These are phyloP conservation scores for Brienomyrus longianalis DNA, from an alignment of 2,113 vertebrate genomes.

Conservation along the genomic window DNA sequence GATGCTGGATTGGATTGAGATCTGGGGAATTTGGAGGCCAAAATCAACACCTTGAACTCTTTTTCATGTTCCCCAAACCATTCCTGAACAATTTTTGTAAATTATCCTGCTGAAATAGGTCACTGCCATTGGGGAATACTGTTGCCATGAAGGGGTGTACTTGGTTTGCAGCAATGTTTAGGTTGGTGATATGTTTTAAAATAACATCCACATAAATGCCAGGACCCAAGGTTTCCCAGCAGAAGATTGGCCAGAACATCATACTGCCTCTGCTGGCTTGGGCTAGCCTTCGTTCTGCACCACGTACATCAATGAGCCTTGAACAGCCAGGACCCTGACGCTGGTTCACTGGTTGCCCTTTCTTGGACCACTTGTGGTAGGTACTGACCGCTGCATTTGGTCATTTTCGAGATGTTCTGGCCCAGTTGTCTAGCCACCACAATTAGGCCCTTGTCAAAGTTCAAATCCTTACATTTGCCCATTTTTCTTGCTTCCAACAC, in stretches of 20 bases:
- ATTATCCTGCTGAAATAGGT: not conserved
- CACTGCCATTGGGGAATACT: not conserved
- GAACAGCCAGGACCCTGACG: not conserved
- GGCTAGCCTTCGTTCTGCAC: not conserved
- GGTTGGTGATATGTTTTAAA: not conserved
- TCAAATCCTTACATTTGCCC: not conserved
- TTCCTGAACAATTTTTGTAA: not conserved
- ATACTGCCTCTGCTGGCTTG: not conserved
- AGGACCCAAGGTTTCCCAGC: not conserved
- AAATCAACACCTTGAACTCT: not conserved
- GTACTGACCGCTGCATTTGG: not conserved
- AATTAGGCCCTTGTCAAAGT: not conserved
- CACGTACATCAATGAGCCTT: not conserved
- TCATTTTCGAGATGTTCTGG: not conserved
- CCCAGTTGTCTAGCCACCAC: not conserved
- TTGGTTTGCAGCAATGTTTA: not conserved
- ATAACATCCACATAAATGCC: not conserved
- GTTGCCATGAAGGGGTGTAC: not conserved
- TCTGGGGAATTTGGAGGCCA: not conserved
- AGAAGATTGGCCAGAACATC: not conserved
- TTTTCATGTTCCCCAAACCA: not conserved
- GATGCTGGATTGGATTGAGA: not conserved
- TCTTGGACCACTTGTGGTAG: not conserved
- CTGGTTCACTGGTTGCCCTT: not conserved
- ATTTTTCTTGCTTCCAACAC: not conserved